These are phyloP conservation scores for Lanius ludovicianus DNA, from an alignment of 2,113 vertebrate genomes.

Conservation along the genomic window DNA sequence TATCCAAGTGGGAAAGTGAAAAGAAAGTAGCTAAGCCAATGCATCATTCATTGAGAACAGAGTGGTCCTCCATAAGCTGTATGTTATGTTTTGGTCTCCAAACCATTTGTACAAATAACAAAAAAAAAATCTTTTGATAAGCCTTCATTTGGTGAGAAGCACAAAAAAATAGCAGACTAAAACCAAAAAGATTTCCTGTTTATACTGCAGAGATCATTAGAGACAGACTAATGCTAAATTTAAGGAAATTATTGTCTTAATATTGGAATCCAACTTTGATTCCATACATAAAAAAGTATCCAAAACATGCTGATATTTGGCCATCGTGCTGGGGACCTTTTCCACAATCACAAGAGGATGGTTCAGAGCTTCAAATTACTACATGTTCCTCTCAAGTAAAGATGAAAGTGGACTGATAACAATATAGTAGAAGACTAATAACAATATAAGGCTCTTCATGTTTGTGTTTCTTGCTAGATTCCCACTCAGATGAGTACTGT, in stretches of 20 bases:
- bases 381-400: background rate
- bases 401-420: background rate
- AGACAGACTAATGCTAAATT: background rate
- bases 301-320: background rate
- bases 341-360: background rate
- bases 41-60: background rate
- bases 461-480: background rate
- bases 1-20: background rate
- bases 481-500: background rate
- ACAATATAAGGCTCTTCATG: background rate
- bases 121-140: background rate
- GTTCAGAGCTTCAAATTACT: background rate
- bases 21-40: background rate
- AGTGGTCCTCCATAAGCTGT: background rate
- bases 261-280: background rate
- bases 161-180: background rate
- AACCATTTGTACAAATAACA: background rate
- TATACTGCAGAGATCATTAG: constrained; percentile 6
- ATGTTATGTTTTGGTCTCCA: background rate
- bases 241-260: background rate
- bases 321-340: background rate
- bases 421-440: background rate
- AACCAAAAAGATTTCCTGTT: background rate
- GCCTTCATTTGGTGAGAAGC: background rate
- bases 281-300: background rate